Percentiles rank a stretch among this genome's conserved stretches.
Evolutionary conservation across 2,113 vertebrate species (phyloP).

Genomic region (Otocyon megalotis): DNA sequence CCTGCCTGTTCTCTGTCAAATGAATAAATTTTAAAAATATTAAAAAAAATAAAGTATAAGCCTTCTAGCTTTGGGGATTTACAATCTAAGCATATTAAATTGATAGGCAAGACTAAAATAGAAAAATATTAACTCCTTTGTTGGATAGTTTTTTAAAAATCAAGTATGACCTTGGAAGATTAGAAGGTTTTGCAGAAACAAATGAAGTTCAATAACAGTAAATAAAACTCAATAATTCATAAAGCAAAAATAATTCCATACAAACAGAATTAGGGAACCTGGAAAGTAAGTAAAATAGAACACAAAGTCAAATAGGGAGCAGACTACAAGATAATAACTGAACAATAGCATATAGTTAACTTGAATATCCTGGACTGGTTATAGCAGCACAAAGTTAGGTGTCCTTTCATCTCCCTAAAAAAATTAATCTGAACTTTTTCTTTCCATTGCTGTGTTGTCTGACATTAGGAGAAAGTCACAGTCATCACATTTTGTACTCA

Average conservation of each 20-base stretch:
- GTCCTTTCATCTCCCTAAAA: neutral
- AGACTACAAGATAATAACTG: neutral
- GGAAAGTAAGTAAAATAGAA: neutral
- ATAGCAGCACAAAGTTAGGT: neutral
- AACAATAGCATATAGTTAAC: neutral
- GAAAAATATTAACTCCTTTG: neutral
- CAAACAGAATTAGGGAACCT: conserved; percentile 44
- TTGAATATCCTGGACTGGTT: neutral
- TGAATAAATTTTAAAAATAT: no score
- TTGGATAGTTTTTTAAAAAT: neutral
- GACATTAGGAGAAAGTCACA: neutral
- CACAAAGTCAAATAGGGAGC: neutral
- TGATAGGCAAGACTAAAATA: neutral
- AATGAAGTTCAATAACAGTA: conserved; percentile 31
- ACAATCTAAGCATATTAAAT: neutral
- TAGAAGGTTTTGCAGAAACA: conserved; percentile 17
- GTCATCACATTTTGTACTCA: conserved; percentile 73
- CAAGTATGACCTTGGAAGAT: neutral
- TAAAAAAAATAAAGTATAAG: no score
- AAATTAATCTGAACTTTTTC: neutral
- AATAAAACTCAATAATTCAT: neutral
- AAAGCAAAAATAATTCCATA: conserved; percentile 42
- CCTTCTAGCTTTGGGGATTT: neutral
- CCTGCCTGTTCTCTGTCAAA: no score
- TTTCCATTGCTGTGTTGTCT: neutral